Conservation (phyloP, 2,113 vertebrate genomes). For the Lamprologus ornatipinnis region DNA sequence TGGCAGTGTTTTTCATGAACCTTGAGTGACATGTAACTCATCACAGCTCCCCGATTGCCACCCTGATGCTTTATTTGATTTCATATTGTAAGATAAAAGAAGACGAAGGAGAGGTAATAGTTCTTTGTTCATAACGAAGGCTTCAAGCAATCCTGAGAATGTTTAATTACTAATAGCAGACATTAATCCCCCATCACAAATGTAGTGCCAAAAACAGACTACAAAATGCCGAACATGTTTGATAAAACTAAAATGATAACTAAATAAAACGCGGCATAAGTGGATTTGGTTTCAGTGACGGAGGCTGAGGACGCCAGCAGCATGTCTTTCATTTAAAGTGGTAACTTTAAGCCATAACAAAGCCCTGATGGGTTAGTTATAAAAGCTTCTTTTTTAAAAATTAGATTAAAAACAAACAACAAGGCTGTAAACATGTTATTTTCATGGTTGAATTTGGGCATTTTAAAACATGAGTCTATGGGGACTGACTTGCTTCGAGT, state of each 20-base stretch:
- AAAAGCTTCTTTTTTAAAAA: accelerated
- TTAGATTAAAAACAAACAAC: neutral
- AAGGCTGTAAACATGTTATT: neutral
- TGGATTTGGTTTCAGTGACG: neutral
- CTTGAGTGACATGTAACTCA: neutral
- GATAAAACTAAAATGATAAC: neutral
- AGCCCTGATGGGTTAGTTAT: neutral
- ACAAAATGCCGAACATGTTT: neutral
- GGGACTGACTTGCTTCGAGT: neutral
- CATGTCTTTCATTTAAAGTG: neutral
- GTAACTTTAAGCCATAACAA: neutral
- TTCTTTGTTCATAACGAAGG: neutral
- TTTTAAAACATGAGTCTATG: neutral
- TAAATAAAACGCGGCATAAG: neutral
- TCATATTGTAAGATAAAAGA: neutral
- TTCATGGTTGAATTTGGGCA: neutral
- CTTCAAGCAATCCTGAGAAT: neutral
- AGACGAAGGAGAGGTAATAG: neutral
- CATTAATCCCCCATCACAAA: neutral
- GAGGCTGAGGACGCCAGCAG: neutral
- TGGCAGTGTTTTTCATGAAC: neutral
- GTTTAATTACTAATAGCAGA: neutral
- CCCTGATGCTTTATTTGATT: neutral
- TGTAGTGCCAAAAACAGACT: neutral
- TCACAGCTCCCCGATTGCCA: neutral